phyloP scores from a whole-genome alignment of 2,113 vertebrate species.

The Paradisaea rubra region DNA sequence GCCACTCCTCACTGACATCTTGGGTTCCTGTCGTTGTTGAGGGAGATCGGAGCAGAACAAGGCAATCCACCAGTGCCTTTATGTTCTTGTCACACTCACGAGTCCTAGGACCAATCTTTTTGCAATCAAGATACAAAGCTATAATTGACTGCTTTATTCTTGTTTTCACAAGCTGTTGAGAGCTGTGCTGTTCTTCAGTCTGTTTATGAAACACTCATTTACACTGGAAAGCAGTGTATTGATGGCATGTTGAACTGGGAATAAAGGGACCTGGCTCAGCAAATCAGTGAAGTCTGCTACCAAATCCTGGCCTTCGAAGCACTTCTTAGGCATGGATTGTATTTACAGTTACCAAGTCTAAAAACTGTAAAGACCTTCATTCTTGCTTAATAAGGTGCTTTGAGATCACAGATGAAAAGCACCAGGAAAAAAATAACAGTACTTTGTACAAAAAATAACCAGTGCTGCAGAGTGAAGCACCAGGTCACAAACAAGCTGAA shows the following conservation, averaged over 20 bases:
- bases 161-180: slow-evolving; percentile 1
- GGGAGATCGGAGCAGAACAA: background rate
- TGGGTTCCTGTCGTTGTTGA: background rate
- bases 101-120: background rate
- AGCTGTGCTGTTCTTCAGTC: background rate
- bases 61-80: background rate
- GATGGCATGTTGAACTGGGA: background rate
- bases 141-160: background rate
- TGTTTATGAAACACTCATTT: slow-evolving; percentile 11
- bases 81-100: background rate
- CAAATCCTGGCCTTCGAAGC: background rate
- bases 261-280: background rate
- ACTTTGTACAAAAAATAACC: background rate
- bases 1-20: background rate
- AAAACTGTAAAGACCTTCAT: background rate
- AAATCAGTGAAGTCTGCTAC: background rate
- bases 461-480: background rate
- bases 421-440: background rate
- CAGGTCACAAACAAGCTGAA: background rate
- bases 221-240: background rate
- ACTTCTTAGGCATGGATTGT: background rate
- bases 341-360: background rate
- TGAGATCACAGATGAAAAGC: background rate
- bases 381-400: background rate
- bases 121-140: background rate